Evolutionary conservation across 37 sponge, comb jelly and placozoan genomes (phyloP), one percentile per base, ranked within the genome.

Genomic region (Axinella damicornis): DNA sequence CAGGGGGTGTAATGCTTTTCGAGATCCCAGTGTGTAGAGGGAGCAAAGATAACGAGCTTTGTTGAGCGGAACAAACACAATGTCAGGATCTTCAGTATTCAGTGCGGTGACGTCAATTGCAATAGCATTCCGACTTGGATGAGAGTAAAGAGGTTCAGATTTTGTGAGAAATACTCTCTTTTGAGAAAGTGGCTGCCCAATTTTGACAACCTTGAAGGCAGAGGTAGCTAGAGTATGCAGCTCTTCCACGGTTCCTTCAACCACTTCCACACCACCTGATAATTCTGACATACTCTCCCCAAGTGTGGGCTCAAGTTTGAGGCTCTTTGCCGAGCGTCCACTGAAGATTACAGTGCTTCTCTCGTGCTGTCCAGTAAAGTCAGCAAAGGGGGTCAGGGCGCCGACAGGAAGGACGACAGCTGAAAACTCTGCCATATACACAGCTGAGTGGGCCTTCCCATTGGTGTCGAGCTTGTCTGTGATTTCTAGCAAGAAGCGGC

Each of bases 21-120:
- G 22, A 24, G 57, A 16, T 34, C 53, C 37, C 40, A 84, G 41
- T 56, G 66, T 22, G 40, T 83, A 84, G 12, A 85, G 66, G 39
- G 92, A 86, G 18, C 25, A n/a, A 54, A 86, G 17, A 37, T 76
- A 82, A 20, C 92, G 79, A 65, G 89, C 85, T 19, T 65, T 53
- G 41, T 84, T 72, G 22, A 84, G 55, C 22, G 93, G 46, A n/a
- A 87, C 58, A 17, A 85, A 82, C 14, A 24, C 28, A 6, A 76
- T 15, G 0, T 57, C 24, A 9, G 65, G 16, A 21, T 78, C 83
- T 6, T 53, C 5, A 41, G 71, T 79, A 25, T 74, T 53, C 41
- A 27, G 9, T 12, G 46, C 9, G 9, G 46, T 25, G 25, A 74
- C 75, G 27, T 31, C 38, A 53, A 62, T 30, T 13, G 21, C 16